phyloP scores from a whole-genome alignment of 2,113 vertebrate species.

The Protobothrops mucrosquamatus region DNA sequence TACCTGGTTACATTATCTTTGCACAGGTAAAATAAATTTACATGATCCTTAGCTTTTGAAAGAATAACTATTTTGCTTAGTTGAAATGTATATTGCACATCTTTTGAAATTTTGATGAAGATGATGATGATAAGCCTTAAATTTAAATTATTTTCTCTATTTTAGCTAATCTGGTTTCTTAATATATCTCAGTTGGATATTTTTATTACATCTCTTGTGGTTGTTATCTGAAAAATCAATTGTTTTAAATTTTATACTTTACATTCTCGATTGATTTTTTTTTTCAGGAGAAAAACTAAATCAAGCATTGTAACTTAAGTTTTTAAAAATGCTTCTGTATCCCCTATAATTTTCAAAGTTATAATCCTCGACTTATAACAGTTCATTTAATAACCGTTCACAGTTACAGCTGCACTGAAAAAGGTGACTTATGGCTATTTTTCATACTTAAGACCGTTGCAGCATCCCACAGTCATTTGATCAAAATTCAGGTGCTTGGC shows the following conservation, averaged over 20 bases:
- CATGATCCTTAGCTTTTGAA: not conserved
- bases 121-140: not conserved
- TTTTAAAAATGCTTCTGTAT: no score
- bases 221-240: not conserved
- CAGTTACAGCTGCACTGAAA: not conserved
- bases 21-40: slow-evolving; percentile 84
- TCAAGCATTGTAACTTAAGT: no score
- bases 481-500: not conserved
- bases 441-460: not conserved
- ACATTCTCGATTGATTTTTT: not conserved
- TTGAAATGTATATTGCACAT: not conserved
- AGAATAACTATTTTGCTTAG: not conserved
- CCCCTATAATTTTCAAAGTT: not conserved
- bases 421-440: not conserved
- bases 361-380: not conserved
- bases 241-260: not conserved
- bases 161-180: slow-evolving; percentile 1
- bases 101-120: not conserved
- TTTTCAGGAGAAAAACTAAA: not conserved
- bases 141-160: not conserved
- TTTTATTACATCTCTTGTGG: slow-evolving; percentile 5
- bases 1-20: slow-evolving; percentile 98
- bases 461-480: not conserved
- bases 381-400: not conserved
- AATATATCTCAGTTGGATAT: not conserved